Base-by-base conservation (phyloP, 2,113 vertebrate genomes). In the Zootoca vivipara region DNA sequence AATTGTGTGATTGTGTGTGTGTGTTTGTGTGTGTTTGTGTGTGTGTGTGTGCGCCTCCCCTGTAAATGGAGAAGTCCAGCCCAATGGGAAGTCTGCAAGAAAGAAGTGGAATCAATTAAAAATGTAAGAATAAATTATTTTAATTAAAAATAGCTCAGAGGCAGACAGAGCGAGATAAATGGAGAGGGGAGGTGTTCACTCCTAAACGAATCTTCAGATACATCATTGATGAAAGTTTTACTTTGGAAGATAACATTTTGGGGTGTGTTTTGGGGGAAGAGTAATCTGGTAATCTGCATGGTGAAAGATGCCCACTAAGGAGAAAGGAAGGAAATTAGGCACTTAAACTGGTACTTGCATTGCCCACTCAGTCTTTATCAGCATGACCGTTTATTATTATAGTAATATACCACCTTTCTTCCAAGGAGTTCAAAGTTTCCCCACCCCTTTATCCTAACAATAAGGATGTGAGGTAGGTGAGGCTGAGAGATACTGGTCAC, bases 1-100 rank as follows among this genome's bases (percentile, higher is more conserved):
- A 93, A 95, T 52, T 52, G 46, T 52, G 58, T 62, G 4, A n/a
- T n/a, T 15, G 3, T 3, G 52, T 56, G 93, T 94, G 90, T 89
- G 90, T 52, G 58, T 62, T 1, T 15, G 3, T 3, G 52, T 56
- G 93, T 94, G 90, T 89, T n/a, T n/a, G n/a, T 52, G 58, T 62
- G 4, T 15, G 3, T 3, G 52, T 56, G 93, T 94, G 90, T 89
- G 90, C 89, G 78, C 84, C 85, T 67, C 80, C 62, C 5, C 30
- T 52, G 56, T 6, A 65, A 65, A 64, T 13, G 18, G 42, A 84
- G n/a, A n/a, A 20, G n/a, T 22, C 35, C 72, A 38, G 30, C 33
- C 24, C n/a, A 7, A 62, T 28, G 33, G 15, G 52, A 62, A 62
- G 35, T 75, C 62, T 52, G 52, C 52, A 40, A 58, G 38, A 52